phyloP scores from a whole-genome alignment of 2,888 invertebrate species.

The Ctenicera cuprea region DNA sequence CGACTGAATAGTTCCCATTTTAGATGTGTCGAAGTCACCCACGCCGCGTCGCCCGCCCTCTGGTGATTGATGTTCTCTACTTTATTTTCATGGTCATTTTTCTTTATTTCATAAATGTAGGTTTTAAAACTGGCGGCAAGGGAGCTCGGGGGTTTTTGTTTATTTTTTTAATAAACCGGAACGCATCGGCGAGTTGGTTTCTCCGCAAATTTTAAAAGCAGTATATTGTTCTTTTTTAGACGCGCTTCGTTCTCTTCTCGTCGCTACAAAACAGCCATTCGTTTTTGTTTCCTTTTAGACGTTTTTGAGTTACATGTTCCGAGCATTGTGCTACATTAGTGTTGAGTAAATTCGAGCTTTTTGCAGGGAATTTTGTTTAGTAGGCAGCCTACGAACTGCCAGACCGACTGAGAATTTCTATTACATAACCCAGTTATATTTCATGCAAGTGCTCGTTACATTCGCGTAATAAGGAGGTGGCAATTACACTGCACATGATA shows the following conservation, averaged over 20 bases:
- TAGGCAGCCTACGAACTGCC: background rate
- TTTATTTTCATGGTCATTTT: constrained; percentile 35
- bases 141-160: constrained; percentile 18
- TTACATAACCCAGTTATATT: constrained; percentile 7
- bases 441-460: constrained; percentile 37
- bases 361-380: constrained; percentile 13
- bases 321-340: constrained; percentile 27
- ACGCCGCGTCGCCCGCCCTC: constrained; percentile 25
- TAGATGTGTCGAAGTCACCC: constrained; percentile 26
- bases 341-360: constrained; percentile 33
- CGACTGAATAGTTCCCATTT: constrained; percentile 16
- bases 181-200: constrained; percentile 36
- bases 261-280: constrained; percentile 32
- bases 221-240: constrained; percentile 40
- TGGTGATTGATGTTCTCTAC: constrained; percentile 32
- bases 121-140: constrained; percentile 15
- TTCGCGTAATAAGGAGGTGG: constrained; percentile 36
- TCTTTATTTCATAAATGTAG: constrained; percentile 29
- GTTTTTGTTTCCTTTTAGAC: constrained; percentile 31
- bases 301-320: constrained; percentile 30
- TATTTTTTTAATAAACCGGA: constrained; percentile 42
- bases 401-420: constrained; percentile 8
- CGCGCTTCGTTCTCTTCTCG: constrained; percentile 24
- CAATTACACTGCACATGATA: constrained; percentile 43
- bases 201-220: constrained; percentile 43